Percentiles rank a stretch among this genome's conserved stretches.
These are phyloP conservation scores for Nycticebus coucang DNA, from an alignment of 2,113 vertebrate genomes.

Conservation along the genomic window DNA sequence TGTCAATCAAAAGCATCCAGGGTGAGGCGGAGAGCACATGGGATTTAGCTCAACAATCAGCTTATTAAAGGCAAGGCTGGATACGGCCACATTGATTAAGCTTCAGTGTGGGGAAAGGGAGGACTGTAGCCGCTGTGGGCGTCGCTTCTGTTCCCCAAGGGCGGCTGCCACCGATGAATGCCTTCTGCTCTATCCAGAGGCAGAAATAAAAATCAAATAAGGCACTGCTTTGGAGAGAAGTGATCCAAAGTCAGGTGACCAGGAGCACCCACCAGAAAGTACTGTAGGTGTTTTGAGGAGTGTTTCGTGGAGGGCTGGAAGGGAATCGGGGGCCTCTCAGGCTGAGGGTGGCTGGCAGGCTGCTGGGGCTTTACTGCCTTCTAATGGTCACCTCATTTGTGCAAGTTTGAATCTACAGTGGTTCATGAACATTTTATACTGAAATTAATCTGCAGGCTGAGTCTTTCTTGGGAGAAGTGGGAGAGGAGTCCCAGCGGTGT, in stretches of 20 bases:
- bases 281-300: not conserved
- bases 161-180: not conserved
- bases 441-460: not conserved
- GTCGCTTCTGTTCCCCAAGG: not conserved
- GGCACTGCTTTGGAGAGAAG: not conserved
- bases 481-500: not conserved
- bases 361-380: not conserved
- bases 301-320: not conserved
- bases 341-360: too few relatives aligned
- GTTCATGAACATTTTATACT: not conserved
- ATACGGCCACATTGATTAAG: slow-evolving; percentile 14
- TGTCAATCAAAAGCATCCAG: slow-evolving; percentile 77
- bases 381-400: not conserved
- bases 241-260: not conserved
- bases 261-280: not conserved
- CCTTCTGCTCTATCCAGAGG: not conserved
- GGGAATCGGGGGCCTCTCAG: too few relatives aligned
- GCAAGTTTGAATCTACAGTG: not conserved
- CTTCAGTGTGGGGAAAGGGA: rapidly evolving
- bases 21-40: not conserved
- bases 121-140: rapidly evolving
- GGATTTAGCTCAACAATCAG: slow-evolving; percentile 63
- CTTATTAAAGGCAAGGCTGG: slow-evolving; percentile 70
- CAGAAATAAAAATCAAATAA: not conserved
- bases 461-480: not conserved